Conservation (phyloP, 2,113 vertebrate species). For the Oxyruncus cristatus region DNA sequence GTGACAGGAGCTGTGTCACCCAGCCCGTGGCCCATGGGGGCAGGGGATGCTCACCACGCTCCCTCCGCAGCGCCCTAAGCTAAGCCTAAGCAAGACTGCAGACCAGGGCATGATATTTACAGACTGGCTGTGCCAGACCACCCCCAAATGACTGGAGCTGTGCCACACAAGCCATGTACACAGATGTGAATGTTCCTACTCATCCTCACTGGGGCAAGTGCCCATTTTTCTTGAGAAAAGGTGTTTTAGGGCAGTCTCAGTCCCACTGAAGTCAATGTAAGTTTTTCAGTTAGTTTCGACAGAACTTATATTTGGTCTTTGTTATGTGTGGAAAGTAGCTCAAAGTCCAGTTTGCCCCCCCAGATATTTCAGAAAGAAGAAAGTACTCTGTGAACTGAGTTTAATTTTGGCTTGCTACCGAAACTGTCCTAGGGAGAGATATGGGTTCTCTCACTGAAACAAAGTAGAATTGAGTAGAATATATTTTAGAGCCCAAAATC, state of each 20-base stretch:
- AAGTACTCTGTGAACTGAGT: background rate
- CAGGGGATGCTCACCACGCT: rapidly evolving
- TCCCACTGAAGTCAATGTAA: background rate
- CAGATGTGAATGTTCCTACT: background rate
- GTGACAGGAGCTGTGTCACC: background rate
- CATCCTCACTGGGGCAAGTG: background rate
- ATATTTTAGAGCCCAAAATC: background rate
- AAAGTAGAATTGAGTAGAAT: rapidly evolving
- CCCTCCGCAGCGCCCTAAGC: background rate
- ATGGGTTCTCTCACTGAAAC: rapidly evolving
- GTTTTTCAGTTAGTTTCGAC: background rate
- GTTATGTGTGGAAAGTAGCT: background rate
- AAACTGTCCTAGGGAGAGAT: background rate
- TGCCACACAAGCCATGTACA: rapidly evolving
- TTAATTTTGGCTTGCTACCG: background rate
- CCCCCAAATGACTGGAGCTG: too few relatives aligned
- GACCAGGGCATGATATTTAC: rapidly evolving
- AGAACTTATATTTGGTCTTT: background rate
- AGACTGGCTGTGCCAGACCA: background rate
- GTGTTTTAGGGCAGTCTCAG: background rate
- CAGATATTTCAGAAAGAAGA: background rate
- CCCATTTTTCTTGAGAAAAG: background rate
- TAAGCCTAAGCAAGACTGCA: background rate
- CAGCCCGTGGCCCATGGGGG: background rate
- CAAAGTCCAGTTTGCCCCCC: background rate